phyloP scores from a whole-genome alignment of 2,113 vertebrate species.

The Hemiprocne comata region DNA sequence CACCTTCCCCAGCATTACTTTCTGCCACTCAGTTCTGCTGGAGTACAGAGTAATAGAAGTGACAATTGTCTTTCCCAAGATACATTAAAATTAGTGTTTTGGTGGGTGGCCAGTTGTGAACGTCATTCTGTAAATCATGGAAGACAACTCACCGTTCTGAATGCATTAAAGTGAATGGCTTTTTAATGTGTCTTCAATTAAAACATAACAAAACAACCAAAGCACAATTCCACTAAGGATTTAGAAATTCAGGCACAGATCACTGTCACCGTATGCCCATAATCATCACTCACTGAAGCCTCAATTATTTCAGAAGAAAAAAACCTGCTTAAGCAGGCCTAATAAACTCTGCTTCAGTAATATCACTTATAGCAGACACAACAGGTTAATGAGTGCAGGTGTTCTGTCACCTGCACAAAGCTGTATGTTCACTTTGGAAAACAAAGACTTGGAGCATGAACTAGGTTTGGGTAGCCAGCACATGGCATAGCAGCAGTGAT shows the following conservation, averaged over 20 bases:
- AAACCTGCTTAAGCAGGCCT: not conserved
- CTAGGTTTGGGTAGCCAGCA: not conserved
- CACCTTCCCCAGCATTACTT: not conserved
- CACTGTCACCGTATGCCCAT: not conserved
- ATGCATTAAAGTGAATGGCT: not conserved
- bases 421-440: fast-evolving
- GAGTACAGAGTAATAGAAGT: not conserved
- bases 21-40: not conserved
- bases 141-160: not conserved
- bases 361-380: not conserved
- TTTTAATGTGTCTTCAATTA: not conserved
- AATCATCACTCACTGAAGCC: not conserved
- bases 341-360: not conserved
- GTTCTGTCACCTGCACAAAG: not conserved
- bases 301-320: not conserved
- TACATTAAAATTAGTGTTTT: not conserved
- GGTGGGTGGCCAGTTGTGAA: not conserved
- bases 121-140: not conserved
- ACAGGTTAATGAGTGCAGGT: not conserved
- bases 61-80: not conserved
- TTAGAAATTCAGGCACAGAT: not conserved
- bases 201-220: no score
- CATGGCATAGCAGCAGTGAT: fast-evolving
- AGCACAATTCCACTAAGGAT: not conserved
- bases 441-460: not conserved